Evolutionary conservation across 1,140 invertebrate species (phyloP).

Genomic region (Lepeophtheirus salmonis): DNA sequence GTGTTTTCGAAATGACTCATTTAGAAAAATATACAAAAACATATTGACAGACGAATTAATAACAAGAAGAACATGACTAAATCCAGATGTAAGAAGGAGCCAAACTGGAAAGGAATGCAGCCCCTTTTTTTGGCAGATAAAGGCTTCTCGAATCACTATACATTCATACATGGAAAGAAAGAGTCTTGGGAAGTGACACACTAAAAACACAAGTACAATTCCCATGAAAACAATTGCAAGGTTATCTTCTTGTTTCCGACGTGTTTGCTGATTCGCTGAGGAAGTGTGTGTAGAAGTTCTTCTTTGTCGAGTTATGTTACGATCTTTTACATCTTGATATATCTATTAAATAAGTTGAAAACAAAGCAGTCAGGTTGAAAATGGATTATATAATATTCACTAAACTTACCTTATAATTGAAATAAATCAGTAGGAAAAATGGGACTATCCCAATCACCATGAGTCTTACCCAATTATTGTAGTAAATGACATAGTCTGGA

Average conservation of each 20-base stretch:
- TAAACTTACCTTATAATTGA: constrained; percentile 11
- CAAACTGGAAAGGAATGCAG: constrained; percentile 9
- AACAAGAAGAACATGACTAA: constrained; percentile 10
- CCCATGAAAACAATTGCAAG: constrained; percentile 15
- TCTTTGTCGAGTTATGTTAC: constrained; percentile 1
- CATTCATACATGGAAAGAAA: constrained; percentile 1
- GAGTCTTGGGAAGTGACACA: constrained; percentile 2
- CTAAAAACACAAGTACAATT: constrained; percentile 11
- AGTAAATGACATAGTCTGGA: constrained; percentile 9
- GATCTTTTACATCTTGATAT: constrained; percentile 11
- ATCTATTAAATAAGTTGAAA: constrained; percentile 9
- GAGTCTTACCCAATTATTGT: constrained; percentile 14
- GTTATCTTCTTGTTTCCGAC: constrained; percentile 10
- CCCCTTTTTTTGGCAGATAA: not conserved
- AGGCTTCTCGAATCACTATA: constrained; percentile 3
- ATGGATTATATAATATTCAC: not conserved
- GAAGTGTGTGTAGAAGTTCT: not conserved
- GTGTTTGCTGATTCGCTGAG: constrained; percentile 2
- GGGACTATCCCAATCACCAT: constrained; percentile 12
- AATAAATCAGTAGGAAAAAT: constrained; percentile 10
- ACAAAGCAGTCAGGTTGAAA: not conserved
- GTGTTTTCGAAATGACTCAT: constrained; percentile 9
- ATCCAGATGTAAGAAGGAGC: not conserved
- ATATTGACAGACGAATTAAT: constrained; percentile 14
- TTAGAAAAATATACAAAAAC: constrained; percentile 13